phyloP scores from a whole-genome alignment of 2,888 invertebrate species.

The Amblyteles armatorius region DNA sequence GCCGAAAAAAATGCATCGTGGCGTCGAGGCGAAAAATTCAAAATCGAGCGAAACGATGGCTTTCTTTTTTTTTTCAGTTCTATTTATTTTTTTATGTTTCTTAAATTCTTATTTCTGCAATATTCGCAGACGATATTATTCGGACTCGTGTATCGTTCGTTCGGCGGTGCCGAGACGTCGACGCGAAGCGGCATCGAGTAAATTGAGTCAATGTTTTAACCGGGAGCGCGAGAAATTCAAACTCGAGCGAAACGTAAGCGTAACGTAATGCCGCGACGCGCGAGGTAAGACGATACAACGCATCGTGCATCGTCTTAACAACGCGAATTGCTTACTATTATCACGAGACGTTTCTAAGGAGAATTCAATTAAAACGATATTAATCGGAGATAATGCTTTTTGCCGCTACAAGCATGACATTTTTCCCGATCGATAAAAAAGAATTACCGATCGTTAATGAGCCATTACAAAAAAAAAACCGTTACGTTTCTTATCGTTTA shows the following conservation, averaged over 20 bases:
- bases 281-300: constrained; percentile 2
- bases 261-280: constrained; percentile 33
- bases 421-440: background rate
- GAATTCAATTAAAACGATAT: background rate
- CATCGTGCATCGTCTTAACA: background rate
- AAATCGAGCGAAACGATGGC: constrained; percentile 31
- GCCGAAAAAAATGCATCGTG: background rate
- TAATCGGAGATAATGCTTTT: background rate
- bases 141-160: background rate
- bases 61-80: background rate
- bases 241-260: constrained; percentile 50
- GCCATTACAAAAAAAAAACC: background rate
- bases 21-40: no score
- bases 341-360: background rate
- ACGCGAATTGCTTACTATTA: background rate
- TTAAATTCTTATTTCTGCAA: background rate
- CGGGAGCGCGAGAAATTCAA: constrained; percentile 17
- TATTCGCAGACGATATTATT: constrained; percentile 10
- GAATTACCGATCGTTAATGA: background rate
- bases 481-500: background rate
- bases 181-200: background rate
- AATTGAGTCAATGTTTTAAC: background rate
- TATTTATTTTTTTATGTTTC: background rate
- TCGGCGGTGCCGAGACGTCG: background rate
- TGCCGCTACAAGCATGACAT: background rate